Evolutionary conservation across 2,888 invertebrate genomes (phyloP).

Genomic region (Ormyrus nitidulus): DNA sequence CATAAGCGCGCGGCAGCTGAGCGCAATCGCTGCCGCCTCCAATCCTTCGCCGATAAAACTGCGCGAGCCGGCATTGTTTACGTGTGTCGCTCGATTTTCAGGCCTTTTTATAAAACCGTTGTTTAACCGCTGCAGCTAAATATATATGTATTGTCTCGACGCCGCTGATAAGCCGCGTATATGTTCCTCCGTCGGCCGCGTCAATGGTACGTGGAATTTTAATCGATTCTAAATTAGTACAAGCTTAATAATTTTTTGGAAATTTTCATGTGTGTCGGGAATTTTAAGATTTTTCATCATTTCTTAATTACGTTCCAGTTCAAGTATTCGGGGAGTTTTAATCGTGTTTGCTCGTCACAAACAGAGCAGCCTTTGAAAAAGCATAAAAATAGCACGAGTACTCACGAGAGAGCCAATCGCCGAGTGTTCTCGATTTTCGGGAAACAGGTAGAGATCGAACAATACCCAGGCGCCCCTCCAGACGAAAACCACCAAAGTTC

Average conservation of each 20-base stretch:
- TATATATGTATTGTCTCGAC: not conserved
- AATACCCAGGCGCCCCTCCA: conserved; percentile 93
- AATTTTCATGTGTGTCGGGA: no score
- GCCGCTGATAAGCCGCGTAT: not conserved
- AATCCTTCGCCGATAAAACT: not conserved
- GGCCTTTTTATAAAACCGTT: not conserved
- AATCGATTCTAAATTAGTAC: no score
- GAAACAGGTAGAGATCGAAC: conserved; percentile 88
- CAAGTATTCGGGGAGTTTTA: no score
- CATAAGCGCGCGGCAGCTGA: not conserved
- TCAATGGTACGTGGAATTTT: no score
- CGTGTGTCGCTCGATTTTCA: not conserved
- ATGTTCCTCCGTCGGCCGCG: no score
- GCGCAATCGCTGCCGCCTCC: not conserved
- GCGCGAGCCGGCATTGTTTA: not conserved
- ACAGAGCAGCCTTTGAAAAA: no score
- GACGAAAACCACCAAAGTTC: conserved; percentile 90
- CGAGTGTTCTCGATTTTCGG: conserved; percentile 82
- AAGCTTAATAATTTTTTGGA: no score
- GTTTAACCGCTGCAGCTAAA: conserved; percentile 1
- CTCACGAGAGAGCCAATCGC: conserved; percentile 89
- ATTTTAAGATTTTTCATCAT: no score
- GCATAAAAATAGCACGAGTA: conserved; percentile 57
- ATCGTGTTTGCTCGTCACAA: no score
- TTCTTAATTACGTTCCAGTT: no score